A percentile compares a stretch with the other conserved stretches of the same genome.
These are phyloP conservation scores for Dromococcyx pavoninus DNA, from an alignment of 2,797 vertebrate genomes.

Conservation along the genomic window DNA sequence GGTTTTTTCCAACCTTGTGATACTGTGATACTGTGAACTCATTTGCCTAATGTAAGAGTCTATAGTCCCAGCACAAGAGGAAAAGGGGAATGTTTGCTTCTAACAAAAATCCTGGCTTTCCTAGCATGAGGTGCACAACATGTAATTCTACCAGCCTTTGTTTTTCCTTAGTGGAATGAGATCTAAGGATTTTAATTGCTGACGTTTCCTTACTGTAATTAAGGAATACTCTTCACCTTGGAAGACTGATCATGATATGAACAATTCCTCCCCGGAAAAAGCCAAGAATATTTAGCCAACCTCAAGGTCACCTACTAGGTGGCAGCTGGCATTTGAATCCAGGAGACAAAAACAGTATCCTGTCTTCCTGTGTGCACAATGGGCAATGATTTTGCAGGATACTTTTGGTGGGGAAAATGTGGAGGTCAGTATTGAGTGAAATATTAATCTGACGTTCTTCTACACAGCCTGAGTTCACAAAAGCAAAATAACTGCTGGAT, in stretches of 20 bases:
- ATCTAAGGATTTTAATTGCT: background rate
- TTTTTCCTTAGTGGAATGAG: background rate
- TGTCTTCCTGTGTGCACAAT: background rate
- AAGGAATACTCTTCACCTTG: background rate
- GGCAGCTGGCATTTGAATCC: background rate
- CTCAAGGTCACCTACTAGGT: background rate
- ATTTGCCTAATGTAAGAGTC: background rate
- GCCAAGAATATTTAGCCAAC: background rate
- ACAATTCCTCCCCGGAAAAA: background rate
- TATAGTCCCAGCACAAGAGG: background rate
- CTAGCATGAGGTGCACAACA: background rate
- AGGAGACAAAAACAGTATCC: background rate
- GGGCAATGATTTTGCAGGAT: background rate
- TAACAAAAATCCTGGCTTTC: background rate
- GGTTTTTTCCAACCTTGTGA: too few species aligned
- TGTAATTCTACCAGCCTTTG: background rate
- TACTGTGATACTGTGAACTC: too few species aligned
- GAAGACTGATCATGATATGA: background rate
- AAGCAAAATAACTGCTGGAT: background rate
- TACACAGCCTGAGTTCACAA: background rate
- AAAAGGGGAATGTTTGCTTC: background rate
- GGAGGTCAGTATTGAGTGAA: background rate
- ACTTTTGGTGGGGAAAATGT: background rate
- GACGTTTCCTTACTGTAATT: background rate
- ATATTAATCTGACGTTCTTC: background rate